A percentile compares a stretch with the other conserved stretches of the same genome.
Evolutionary conservation across 2,113 vertebrate genomes (phyloP).

Genomic region (Saguinus imperator): DNA sequence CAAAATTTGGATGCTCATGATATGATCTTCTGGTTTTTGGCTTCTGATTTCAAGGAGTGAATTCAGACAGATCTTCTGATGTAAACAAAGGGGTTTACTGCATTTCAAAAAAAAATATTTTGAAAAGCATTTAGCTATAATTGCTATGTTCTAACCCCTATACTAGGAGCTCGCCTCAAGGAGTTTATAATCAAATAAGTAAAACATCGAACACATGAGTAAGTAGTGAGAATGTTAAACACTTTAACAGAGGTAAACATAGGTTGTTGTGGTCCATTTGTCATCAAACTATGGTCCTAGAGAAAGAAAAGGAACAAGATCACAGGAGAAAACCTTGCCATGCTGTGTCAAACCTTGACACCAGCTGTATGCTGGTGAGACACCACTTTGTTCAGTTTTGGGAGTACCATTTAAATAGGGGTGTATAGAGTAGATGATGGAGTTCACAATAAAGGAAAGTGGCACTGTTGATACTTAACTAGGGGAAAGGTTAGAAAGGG

Average conservation of each 20-base stretch:
- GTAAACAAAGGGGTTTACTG: not conserved
- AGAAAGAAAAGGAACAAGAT: not conserved
- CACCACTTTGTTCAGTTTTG: not conserved
- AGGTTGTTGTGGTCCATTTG: not conserved
- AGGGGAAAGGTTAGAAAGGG: not conserved
- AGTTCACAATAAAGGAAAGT: not conserved
- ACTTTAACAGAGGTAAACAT: not conserved
- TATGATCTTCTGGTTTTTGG: not conserved
- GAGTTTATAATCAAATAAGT: not conserved
- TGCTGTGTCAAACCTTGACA: no score
- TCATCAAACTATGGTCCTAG: not conserved
- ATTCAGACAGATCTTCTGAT: not conserved
- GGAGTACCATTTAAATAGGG: not conserved
- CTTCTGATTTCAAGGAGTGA: not conserved
- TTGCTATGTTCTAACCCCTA: not conserved
- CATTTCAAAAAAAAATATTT: slow-evolving; percentile 6
- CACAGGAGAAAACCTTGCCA: not conserved
- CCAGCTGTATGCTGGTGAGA: not conserved
- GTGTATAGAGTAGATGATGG: not conserved
- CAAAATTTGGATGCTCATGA: not conserved
- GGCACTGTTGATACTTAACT: not conserved
- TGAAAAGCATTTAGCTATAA: not conserved
- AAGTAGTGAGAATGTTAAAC: not conserved
- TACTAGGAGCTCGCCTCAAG: not conserved
- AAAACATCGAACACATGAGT: not conserved